Evolutionary conservation across 1,140 invertebrate genomes (phyloP), one percentile per base, ranked within the genome.

Genomic region (Cydia amplana): DNA sequence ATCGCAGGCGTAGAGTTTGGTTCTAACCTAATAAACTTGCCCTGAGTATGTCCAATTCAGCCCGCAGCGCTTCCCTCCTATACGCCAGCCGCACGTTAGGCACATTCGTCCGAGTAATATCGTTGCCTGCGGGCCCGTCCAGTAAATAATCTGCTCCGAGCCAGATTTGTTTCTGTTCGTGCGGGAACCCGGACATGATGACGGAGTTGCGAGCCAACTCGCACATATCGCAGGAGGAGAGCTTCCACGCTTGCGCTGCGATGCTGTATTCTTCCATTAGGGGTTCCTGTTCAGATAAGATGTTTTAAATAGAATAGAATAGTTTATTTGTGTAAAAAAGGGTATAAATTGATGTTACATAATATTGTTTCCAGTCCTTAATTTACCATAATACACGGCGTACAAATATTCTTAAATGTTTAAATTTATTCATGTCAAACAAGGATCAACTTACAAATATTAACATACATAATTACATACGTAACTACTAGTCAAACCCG

Each of bases 211-310:
- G 94, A 0, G 98, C 98, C 77, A 99, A 93, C 91, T 99, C 99
- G 91, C 98, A 99, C 98, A 99, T 99, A 91, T 99, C 99, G 86
- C 98, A 99, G 43, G 97, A 97, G 85, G 97, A 99, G 0, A 99
- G 93, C 91, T 99, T 99, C 98, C 98, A 99, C 51, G 98, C 97
- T 93, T 99, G 99, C 4, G 98, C 97, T 14, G 99, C 99, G 91
- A 99, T 99, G 83, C 98, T 99, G 93, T 99, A 99, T 88, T 99
- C 99, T 90, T 99, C 99, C 98, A 99, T 99, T 67, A 99, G 93
- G 12, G 99, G 98, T 95, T 99, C 99, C 96, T 97, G 46, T 14
- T 2, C 7, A 23, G 20, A 10, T 4, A 43, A 12, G 12, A 43
- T 2, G 1, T 43, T 0, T 1, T 43, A n/a, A n/a, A n/a, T n/a